phyloP scores from a whole-genome alignment of 2,888 invertebrate genomes.

The Drosophila sordidapex region DNA sequence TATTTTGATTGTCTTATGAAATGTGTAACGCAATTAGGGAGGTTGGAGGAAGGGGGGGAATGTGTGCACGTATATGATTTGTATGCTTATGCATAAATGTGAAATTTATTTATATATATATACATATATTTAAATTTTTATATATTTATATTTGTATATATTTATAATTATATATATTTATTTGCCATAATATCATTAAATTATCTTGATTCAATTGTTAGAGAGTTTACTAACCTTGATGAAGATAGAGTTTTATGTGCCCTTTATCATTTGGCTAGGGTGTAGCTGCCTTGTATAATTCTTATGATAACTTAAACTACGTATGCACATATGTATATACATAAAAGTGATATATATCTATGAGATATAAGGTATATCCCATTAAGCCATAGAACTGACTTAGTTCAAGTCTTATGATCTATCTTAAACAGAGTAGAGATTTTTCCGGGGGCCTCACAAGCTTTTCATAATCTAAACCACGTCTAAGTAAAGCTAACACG shows the following conservation, averaged over 20 bases:
- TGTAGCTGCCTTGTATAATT: fast-evolving
- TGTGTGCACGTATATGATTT: neutral
- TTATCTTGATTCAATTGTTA: neutral
- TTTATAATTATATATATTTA: neutral
- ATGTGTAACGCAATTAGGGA: constrained; percentile 6
- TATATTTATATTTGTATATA: neutral
- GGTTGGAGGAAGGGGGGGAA: neutral
- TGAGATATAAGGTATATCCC: neutral
- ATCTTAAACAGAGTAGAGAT: too few relatives aligned
- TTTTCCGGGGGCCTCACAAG: too few relatives aligned
- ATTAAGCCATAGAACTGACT: too few relatives aligned
- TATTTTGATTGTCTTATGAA: constrained; percentile 11
- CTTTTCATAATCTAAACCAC: too few relatives aligned
- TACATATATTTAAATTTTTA: neutral
- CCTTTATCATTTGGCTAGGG: neutral
- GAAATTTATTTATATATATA: neutral
- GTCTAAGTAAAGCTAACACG: too few relatives aligned
- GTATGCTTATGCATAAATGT: neutral
- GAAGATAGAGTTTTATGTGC: neutral
- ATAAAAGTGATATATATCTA: neutral
- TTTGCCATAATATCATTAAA: neutral
- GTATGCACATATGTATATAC: neutral
- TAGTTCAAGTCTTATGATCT: too few relatives aligned
- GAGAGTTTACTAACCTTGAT: neutral
- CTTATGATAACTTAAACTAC: neutral